Conservation (phyloP, 1,140 invertebrate genomes). For the Hyles vespertilio region DNA sequence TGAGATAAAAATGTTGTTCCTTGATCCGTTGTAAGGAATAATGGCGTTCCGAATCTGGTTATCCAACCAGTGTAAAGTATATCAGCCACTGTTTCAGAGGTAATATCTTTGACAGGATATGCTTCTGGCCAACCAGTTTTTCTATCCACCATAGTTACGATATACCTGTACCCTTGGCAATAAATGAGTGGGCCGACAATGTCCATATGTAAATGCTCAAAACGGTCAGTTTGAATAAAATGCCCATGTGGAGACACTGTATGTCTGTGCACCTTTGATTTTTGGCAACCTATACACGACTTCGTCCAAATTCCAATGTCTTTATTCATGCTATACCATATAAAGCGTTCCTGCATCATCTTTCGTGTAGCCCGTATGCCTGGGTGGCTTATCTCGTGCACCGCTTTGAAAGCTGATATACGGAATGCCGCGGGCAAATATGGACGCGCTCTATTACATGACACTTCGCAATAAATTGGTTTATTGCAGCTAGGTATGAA, state of each 20-base stretch:
- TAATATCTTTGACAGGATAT: conserved; percentile 54
- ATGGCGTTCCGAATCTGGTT: conserved; percentile 32
- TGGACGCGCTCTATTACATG: conserved; percentile 5
- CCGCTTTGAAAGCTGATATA: conserved; percentile 12
- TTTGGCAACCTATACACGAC: conserved; percentile 34
- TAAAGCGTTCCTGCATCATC: conserved; percentile 11
- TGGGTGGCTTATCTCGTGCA: conserved; percentile 21
- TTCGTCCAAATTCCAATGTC: conserved; percentile 43
- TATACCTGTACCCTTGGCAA: conserved; percentile 40
- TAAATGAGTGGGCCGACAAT: conserved; percentile 27
- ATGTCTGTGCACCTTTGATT: conserved; percentile 19
- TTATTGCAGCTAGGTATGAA: no score
- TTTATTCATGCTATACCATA: conserved; percentile 37
- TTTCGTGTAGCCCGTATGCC: conserved; percentile 15
- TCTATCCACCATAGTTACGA: conserved; percentile 64
- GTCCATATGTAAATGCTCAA: conserved; percentile 71
- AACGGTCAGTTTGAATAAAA: conserved; percentile 38
- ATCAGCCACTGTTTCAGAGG: conserved; percentile 33
- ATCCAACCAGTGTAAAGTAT: conserved; percentile 35
- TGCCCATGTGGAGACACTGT: conserved; percentile 11
- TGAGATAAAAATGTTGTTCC: conserved; percentile 6
- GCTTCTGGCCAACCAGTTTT: conserved; percentile 71
- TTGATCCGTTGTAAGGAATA: neutral
- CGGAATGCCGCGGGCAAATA: conserved; percentile 20
- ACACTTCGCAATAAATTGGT: no score